Evolutionary conservation across 2,113 vertebrate genomes (phyloP), one percentile per base, ranked within the genome.

Genomic region (Trogon melanurus): DNA sequence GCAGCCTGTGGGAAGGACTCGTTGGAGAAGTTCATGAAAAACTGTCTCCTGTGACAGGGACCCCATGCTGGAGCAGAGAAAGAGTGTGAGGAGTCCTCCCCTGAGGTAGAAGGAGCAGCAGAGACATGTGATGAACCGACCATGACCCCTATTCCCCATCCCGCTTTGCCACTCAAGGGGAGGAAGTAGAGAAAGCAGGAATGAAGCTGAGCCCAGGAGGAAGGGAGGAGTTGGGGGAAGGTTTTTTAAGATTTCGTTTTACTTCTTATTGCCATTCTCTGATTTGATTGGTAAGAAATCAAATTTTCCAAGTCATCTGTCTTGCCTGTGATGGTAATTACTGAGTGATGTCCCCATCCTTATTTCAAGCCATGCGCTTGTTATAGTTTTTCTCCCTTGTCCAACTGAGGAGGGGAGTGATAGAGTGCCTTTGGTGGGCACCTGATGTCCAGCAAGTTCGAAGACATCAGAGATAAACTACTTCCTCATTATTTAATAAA

Each of bases 141-240:
- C 10, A 10, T 13, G 45, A 16, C 5, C 23, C 5, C 48, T 26
- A 15, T 64, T 74, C n/a, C 29, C 14, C 2, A 5, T 30, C 10
- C 5, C 4, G 3, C 5, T 47, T 23, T 8, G 5, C 16, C 0
- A 0, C 27, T 69, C 14, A 11, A 2, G 7, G 8, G 32, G 6
- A 79, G 15, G 6, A 74, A 2, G 22, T 22, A 38, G 41, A 73
- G n/a, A 56, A 71, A 62, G 18, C 0, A 1, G 5, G 9, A 57
- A 16, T 38, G 26, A 62, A 84, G 8, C 15, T 57, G 58, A 69
- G 27, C 36, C 6, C 3, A 10, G 20, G 27, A 57, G 16, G 16
- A 62, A 27, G 6, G 5, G 22, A 62, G 10, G 7, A 1, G 18
- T 44, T 5, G 4, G 16, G 16, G 11, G 1, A 51, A 51, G 3